These are phyloP conservation scores for Stegostoma tigrinum DNA, from an alignment of 2,113 vertebrate genomes.

Conservation along the genomic window DNA sequence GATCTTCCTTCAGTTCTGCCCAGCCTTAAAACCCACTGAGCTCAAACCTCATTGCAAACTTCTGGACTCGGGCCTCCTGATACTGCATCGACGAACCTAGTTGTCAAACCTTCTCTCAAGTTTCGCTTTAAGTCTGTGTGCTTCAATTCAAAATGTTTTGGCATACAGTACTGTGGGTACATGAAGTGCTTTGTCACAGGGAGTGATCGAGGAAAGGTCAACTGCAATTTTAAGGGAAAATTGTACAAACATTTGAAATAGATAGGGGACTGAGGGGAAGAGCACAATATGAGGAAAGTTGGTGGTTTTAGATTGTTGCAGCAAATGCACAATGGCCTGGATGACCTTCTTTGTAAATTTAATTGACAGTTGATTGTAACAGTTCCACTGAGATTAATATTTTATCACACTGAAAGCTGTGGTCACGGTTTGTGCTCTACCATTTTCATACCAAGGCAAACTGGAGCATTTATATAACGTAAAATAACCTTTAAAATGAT, in stretches of 20 bases:
- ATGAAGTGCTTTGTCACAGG: neutral
- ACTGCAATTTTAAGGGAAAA: neutral
- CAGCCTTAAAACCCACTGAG: neutral
- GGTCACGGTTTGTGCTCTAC: neutral
- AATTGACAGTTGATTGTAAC: neutral
- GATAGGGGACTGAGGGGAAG: neutral
- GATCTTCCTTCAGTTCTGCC: too few species aligned
- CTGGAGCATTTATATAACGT: neutral
- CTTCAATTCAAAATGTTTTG: neutral
- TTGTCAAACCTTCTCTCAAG: neutral
- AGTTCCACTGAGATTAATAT: neutral
- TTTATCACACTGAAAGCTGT: neutral
- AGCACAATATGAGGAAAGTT: neutral
- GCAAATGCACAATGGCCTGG: neutral
- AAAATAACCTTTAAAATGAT: neutral
- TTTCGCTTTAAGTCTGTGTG: neutral
- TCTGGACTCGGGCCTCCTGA: neutral
- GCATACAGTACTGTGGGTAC: neutral
- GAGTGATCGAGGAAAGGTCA: neutral
- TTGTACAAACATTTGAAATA: conserved; percentile 20
- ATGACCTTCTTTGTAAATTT: neutral
- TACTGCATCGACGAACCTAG: neutral
- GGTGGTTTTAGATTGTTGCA: neutral
- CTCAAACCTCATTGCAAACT: neutral
- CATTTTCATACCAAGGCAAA: neutral